These are phyloP conservation scores for Columba livia DNA, from an alignment of 2,113 vertebrate species.

Conservation along the genomic window DNA sequence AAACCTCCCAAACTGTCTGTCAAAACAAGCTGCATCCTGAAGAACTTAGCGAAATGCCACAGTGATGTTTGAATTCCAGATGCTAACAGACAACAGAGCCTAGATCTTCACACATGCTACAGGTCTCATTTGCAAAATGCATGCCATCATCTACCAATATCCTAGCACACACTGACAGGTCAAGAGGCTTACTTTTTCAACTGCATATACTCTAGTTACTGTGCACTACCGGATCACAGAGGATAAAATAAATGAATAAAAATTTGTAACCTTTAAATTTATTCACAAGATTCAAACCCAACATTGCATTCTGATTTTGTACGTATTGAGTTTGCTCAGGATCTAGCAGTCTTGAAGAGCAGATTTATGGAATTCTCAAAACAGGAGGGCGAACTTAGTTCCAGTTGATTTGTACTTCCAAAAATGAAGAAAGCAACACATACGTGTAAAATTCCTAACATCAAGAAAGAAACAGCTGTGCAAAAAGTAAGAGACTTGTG, in stretches of 20 bases:
- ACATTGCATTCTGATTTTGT: neutral
- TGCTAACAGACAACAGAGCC: neutral
- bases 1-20: neutral
- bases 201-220: neutral
- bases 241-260: neutral
- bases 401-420: neutral
- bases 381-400: neutral
- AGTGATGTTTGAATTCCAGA: neutral
- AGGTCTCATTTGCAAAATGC: neutral
- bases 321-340: neutral
- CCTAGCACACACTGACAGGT: neutral
- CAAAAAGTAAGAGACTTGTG: neutral
- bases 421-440: fast-evolving
- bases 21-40: neutral
- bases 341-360: neutral
- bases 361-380: neutral
- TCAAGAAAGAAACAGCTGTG: neutral
- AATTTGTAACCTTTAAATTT: neutral
- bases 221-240: neutral
- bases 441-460: neutral
- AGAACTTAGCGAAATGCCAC: neutral
- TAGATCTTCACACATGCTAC: neutral
- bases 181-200: neutral
- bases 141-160: neutral
- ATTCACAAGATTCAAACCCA: neutral